Base-by-base conservation (phyloP, 1,140 invertebrate species). In the Diorhabda carinulata region DNA sequence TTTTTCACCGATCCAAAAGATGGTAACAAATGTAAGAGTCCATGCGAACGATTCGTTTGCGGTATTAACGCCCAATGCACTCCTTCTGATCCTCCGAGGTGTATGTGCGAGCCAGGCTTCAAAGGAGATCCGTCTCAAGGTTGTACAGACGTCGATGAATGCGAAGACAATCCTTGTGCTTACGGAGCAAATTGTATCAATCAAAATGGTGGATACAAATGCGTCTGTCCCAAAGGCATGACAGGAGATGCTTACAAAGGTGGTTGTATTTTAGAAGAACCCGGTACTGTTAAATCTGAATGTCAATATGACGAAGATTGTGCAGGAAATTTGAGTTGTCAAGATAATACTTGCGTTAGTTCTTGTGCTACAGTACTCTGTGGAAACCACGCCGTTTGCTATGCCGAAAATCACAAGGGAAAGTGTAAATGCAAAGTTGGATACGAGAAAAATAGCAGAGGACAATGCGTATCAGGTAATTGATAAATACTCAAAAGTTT, bases 1-100 rank as follows among this genome's bases (percentile, higher is more conserved):
- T 96, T 91, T 81, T 95, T 92, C 79, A 87, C 91, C 40, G 93
- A 95, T 79, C 86, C 88, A 9, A 82, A 86, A 43, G 91, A 94
- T 78, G 89, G 88, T 56, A 92, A 93, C 78, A 89, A 91, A 76
- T 96, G 94, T 80, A 95, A 94, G 83, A 95, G 90, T 86, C 93
- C 92, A 4, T 94, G 92, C 78, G 91, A 94, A 79, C 85, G 92
- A 64, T 95, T 92, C 79, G 88, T 90, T 2, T 98, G 96, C 78
- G 94, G 95, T 10, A 89, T 94, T n/a, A 97, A 97, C 81, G 91
- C 94, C 2, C 92, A 93, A 82, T 97, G 95, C 78, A 93, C 91
- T 3, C 92, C 94, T 4, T 92, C 89, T 66, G 93, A 96, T 83
- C 93, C 93, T 25, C 94, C 94, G 5, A 88, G 87, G 75, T 97